A percentile compares a stretch with the other conserved stretches of the same genome.
Conservation (phyloP, 2,113 vertebrate genomes). For the Brachypteracias leptosomus region DNA sequence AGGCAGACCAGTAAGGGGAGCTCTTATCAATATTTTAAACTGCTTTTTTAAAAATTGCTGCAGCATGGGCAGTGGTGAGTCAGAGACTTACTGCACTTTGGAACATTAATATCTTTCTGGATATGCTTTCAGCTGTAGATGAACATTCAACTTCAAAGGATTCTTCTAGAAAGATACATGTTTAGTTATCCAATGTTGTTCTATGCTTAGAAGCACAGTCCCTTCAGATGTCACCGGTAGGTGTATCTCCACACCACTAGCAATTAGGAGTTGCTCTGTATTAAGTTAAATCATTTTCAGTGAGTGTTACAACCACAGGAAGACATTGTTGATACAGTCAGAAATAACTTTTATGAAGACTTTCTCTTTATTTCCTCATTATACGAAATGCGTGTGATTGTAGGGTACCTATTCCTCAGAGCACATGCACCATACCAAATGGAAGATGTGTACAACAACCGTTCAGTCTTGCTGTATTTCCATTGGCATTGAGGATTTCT, state of each 20-base stretch:
- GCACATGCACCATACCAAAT: neutral
- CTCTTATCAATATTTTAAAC: constrained; percentile 45
- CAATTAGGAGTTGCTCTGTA: neutral
- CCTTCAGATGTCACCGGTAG: neutral
- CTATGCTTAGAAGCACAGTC: neutral
- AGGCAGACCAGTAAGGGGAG: constrained; percentile 57
- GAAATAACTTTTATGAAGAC: neutral
- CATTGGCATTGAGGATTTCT: neutral
- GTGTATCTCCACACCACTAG: neutral
- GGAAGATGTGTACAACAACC: neutral
- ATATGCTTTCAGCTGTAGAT: neutral
- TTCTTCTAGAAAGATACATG: neutral
- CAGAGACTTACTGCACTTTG: neutral
- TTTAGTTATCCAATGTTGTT: neutral
- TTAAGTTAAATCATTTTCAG: neutral
- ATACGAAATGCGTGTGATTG: neutral
- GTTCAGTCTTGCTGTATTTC: neutral
- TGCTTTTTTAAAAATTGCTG: neutral
- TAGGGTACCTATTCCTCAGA: neutral
- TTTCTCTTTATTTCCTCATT: neutral
- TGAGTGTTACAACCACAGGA: neutral
- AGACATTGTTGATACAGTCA: neutral
- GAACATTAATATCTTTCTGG: neutral
- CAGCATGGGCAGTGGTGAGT: neutral
- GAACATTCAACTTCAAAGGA: neutral